Base-by-base conservation (phyloP, 2,797 vertebrate genomes). In the Urocyon cinereoargenteus region DNA sequence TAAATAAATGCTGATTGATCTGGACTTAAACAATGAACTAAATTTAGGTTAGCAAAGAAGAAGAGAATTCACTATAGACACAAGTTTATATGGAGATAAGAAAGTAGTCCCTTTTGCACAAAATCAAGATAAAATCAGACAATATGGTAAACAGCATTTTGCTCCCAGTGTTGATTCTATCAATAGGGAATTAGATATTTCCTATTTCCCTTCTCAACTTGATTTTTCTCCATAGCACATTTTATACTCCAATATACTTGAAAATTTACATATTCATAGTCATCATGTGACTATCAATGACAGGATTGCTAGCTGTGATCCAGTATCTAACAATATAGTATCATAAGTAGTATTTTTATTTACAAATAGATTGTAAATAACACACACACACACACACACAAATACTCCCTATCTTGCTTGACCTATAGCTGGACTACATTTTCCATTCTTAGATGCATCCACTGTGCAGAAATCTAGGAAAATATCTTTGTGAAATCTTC, bases 11-110 rank as follows among this genome's bases (percentile, higher is more conserved):
- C 31, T 86, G 73, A 88, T 73, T 66, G 31, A 78, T 6, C 14
- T 95, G 34, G 1, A 83, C 86, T 91, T 78, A 85, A 94, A 88
- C 55, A 59, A 82, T 61, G 21, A 45, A 86, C 53, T 81, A 21
- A 93, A 84, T 78, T 34, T 62, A 73, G 2, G 18, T 61, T 34
- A 64, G 16, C 24, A 59, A 86, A 85, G 22, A 79, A 45, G 36
- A 90, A 13, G 87, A 53, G 15, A 91, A 78, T 82, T 86, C 45
- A 83, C 10, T 36, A 3, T 10, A 84, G 40, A 72, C 5, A 31
- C 13, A 72, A 4, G 6, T 75, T 75, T 87, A 28, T 22, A 45
- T 14, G 10, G 16, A 95, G 57, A 87, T 59, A 75, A 57, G 77
- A 66, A 77, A 61, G 11, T 34, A 82, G 34, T 85, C 4, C 13